Base-by-base conservation (phyloP, 2,888 invertebrate species). In the Congeria kusceri region DNA sequence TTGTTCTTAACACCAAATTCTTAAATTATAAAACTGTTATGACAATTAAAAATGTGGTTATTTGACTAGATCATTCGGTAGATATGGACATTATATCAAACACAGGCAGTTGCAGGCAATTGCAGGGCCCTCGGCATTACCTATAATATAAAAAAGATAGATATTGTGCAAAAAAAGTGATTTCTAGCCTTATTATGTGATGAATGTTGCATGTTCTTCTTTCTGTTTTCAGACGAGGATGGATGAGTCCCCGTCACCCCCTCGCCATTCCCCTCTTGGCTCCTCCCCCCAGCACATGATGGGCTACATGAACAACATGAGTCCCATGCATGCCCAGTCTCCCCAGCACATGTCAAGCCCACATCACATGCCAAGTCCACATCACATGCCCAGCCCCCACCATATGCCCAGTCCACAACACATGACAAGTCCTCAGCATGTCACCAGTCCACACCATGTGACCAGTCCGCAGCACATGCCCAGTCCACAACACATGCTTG, bases 201-300 rank as follows among this genome's bases (percentile, higher is more conserved):
- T 32, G 9, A 39, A 7, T 5, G 39, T 1, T 53, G 25, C 5
- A 53, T 25, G 53, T 23, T 9, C 46, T 13, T 68, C 46, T 27
- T 74, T 20, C 72, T 56, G 32, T 46, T 84, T 79, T 46, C 85
- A 88, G 88, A 83, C 86, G 5, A 81, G 85, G 27, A 69, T 80
- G 3, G 87, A 89, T 9, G 89, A 87, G 20, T 87, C 87, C 1
- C 86, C 89, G 0, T 87, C 87, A 4, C 86, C 89, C 15, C 86
- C 84, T 9, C 66, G 71, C 49, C 75, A 76, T 20, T 77, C 84
- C 28, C 77, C 82, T 3, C 69, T 74, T 25, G 75, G 77, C 11
- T 73, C 83, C n/a, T 77, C 82, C 57, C 79, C 78, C 39, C 79
- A 84, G 57, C 74, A 76, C 58, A 72, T 77, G 70, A 78, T 80